Evolutionary conservation across 2,113 vertebrate genomes (phyloP), one percentile per base, ranked within the genome.

Genomic region (Nannospalax galili): DNA sequence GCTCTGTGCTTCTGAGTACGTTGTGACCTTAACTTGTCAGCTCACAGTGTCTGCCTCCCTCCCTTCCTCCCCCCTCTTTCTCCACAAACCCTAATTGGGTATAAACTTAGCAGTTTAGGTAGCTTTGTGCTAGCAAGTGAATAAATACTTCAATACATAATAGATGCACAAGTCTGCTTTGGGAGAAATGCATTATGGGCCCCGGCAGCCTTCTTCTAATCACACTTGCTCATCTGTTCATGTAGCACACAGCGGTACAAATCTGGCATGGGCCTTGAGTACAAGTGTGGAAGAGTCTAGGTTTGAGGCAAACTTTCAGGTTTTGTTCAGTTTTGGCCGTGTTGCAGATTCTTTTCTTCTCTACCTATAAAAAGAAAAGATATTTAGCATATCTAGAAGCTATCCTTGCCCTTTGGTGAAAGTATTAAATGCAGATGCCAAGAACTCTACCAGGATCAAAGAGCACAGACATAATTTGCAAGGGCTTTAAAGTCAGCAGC

Each of bases 81-180:
- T 42, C 78, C 73, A 86, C 96, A 97, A 97, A 77, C 89, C 81
- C 74, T 93, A 95, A 82, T 90, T 95, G 88, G 85, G 60, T 92
- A 96, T 69, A 95, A 0, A 3, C 93, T 93, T 92, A 95, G 92
- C 16, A 7, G 6, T 97, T 98, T 97, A 93, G 95, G 95, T 96
- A 97, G 97, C 88, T 98, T 94, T 96, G 97, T 95, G 95, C 94
- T 97, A 97, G 94, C 94, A 97, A 97, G 80, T 96, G 96, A 97
- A 98, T 84, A 97, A 95, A 96, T 72, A 97, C 91, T 58, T 89
- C 73, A 96, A 94, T 89, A 77, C 74, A 7, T 72, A 98, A 96
- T 97, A 98, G 97, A 98, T 98, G 97, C 45, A 93, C 56, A 40
- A 73, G 91, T 16, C n/a, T 96, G 94, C 92, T 92, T 45, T 28